A percentile compares a stretch with the other conserved stretches of the same genome.
These are phyloP conservation scores for Apodemia mormo DNA, from an alignment of 2,888 invertebrate genomes.

Conservation along the genomic window DNA sequence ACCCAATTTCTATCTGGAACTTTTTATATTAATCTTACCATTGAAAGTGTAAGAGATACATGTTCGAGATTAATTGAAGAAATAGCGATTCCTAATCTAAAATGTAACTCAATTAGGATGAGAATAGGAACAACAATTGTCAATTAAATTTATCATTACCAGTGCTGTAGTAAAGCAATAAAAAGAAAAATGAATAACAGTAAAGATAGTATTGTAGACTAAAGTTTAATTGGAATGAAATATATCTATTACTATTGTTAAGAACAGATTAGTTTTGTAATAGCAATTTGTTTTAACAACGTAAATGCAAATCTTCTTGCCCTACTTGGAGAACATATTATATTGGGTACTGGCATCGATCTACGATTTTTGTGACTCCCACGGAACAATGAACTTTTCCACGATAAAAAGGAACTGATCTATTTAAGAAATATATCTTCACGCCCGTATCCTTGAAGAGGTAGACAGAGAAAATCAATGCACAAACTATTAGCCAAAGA, in stretches of 20 bases:
- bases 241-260: neutral
- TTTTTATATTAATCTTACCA: neutral
- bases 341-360: neutral
- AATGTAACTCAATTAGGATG: neutral
- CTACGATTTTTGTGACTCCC: no score
- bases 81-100: neutral
- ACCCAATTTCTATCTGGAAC: no score
- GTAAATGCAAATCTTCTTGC: neutral
- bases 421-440: no score
- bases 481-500: no score
- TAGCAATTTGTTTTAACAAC: neutral
- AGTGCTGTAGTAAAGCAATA: neutral
- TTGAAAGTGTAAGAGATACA: neutral
- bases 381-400: no score
- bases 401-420: no score
- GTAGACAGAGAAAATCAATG: no score
- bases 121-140: slow-evolving; percentile 3
- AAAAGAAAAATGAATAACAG: neutral
- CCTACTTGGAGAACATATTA: neutral
- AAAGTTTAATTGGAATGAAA: neutral
- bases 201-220: neutral
- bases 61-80: neutral
- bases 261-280: neutral
- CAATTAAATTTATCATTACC: neutral
- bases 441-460: no score